phyloP scores from a whole-genome alignment of 2,797 vertebrate genomes.

The Ctenochaetus hawaiiensis region DNA sequence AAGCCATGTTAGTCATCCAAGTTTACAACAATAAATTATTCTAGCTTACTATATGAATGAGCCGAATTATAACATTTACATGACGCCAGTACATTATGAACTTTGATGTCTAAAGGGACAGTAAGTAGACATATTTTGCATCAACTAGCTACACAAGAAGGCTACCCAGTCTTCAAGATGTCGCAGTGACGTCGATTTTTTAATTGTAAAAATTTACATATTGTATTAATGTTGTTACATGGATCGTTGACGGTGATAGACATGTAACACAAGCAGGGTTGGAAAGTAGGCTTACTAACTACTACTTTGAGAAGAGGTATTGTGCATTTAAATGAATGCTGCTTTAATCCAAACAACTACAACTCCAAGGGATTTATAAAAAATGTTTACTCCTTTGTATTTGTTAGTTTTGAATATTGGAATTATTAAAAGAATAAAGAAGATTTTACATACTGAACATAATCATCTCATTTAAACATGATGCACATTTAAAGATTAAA shows the following conservation, averaged over 20 bases:
- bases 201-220: background rate
- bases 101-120: background rate
- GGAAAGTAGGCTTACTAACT: background rate
- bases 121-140: background rate
- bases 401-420: too few relatives aligned
- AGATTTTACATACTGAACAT: too few relatives aligned
- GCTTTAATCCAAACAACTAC: too few relatives aligned
- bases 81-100: background rate
- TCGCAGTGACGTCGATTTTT: slow-evolving; percentile 34
- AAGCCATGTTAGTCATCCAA: background rate
- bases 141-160: too few relatives aligned
- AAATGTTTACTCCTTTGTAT: too few relatives aligned
- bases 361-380: too few relatives aligned
- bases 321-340: too few relatives aligned
- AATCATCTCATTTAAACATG: too few relatives aligned
- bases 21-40: background rate
- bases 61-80: background rate
- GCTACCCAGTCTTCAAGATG: slow-evolving; percentile 37
- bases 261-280: too few relatives aligned
- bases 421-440: too few relatives aligned
- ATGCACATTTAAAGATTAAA: background rate
- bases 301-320: too few relatives aligned
- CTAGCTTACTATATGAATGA: background rate
- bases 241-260: background rate
- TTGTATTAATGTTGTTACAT: background rate